Evolutionary conservation across 2,113 vertebrate species (phyloP).

Genomic region (Nycticryphes semicollaris): DNA sequence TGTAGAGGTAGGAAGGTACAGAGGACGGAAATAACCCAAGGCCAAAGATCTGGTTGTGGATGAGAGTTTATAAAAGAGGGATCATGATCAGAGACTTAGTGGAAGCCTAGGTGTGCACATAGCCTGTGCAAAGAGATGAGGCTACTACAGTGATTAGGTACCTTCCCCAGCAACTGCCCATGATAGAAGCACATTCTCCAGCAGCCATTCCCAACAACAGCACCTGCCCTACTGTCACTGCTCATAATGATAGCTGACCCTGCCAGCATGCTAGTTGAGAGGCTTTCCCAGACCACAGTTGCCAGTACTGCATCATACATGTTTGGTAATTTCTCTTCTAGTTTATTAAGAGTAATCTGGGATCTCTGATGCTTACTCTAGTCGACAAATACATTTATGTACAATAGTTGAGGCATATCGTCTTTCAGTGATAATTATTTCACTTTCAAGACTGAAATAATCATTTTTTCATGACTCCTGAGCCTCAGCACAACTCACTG

Average conservation of each 20-base stretch:
- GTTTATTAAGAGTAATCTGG: not conserved
- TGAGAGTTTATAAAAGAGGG: not conserved
- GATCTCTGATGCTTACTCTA: not conserved
- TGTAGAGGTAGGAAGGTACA: not conserved
- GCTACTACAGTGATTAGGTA: not conserved
- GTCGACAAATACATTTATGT: rapidly evolving
- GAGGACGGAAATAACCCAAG: not conserved
- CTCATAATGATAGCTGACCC: not conserved
- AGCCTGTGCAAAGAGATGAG: not conserved
- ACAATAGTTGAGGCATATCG: not conserved
- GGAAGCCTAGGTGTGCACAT: not conserved
- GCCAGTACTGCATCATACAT: not conserved
- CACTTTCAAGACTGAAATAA: not conserved
- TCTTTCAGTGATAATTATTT: not conserved
- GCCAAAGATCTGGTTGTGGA: not conserved
- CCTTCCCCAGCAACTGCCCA: not conserved
- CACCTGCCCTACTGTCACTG: not conserved
- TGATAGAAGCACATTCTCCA: not conserved
- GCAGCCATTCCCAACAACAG: not conserved
- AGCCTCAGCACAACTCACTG: not conserved
- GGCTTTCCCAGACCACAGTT: not conserved
- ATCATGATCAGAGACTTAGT: not conserved
- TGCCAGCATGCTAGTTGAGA: not conserved
- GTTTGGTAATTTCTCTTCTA: not conserved
- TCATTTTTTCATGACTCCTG: not conserved